Evolutionary conservation across 2,113 vertebrate species (phyloP).

Genomic region (Urocitellus parryii): DNA sequence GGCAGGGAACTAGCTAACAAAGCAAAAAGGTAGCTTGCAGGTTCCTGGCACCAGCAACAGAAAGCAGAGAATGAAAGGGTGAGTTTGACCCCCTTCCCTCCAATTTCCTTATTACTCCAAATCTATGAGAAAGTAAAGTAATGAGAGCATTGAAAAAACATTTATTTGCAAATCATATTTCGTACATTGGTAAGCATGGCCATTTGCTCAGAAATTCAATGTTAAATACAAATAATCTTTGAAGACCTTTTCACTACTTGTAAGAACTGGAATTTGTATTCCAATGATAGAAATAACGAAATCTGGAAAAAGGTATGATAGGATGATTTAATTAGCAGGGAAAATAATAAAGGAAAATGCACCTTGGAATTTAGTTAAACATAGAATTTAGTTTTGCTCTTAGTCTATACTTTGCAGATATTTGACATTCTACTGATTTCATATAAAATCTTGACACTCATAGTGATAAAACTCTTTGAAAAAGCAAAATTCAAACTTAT

Average conservation of each 20-base stretch:
- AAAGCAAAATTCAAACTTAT: constrained; percentile 64
- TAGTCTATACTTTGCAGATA: background rate
- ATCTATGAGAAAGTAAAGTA: constrained; percentile 19
- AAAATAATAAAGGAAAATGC: constrained; percentile 53
- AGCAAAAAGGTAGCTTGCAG: background rate
- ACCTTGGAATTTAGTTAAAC: constrained; percentile 42
- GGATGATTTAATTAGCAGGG: constrained; percentile 34
- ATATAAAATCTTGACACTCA: constrained; percentile 19
- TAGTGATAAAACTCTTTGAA: constrained; percentile 31
- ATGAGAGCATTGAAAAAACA: constrained; percentile 26
- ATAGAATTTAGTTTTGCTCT: constrained; percentile 11
- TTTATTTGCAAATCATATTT: constrained; percentile 40
- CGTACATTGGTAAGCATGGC: background rate
- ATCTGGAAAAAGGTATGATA: background rate
- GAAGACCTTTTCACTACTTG: background rate
- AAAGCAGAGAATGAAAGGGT: background rate
- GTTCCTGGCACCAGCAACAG: background rate
- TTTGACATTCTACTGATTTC: constrained; percentile 35
- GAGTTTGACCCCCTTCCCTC: background rate
- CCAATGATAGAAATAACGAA: constrained; percentile 33
- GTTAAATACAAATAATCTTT: background rate
- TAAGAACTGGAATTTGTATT: constrained; percentile 40
- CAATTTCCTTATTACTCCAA: background rate
- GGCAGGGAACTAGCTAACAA: background rate
- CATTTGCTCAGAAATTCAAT: constrained; percentile 5